phyloP scores from a whole-genome alignment of 2,113 vertebrate species.

The Procavia capensis region DNA sequence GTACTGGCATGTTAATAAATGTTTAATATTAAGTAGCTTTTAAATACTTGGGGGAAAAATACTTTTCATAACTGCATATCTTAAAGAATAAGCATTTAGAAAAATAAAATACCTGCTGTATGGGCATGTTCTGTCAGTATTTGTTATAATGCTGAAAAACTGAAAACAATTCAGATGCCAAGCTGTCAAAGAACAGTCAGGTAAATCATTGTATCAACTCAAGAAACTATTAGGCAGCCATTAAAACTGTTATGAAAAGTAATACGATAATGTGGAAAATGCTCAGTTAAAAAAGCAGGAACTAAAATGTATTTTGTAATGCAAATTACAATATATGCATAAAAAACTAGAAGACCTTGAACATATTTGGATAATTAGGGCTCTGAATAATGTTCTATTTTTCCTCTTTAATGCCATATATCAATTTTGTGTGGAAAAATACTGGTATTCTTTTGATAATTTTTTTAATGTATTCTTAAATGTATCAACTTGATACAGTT shows the following conservation, averaged over 20 bases:
- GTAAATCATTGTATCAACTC: neutral
- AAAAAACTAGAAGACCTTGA: neutral
- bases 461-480: neutral
- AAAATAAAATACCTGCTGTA: neutral
- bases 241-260: slow-evolving; percentile 16
- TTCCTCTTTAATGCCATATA: neutral
- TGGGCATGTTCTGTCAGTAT: slow-evolving; percentile 20
- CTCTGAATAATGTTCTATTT: neutral
- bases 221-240: neutral
- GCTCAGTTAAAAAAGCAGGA: neutral
- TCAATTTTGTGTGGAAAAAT: neutral
- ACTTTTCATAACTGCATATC: neutral
- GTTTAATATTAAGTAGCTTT: neutral
- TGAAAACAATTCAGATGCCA: neutral
- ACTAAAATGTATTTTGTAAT: slow-evolving; percentile 9
- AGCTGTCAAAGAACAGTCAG: neutral
- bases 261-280: neutral
- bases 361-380: neutral
- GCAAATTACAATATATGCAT: neutral
- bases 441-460: neutral
- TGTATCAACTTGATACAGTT: neutral
- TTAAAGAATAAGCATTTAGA: neutral
- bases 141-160: slow-evolving; percentile 14
- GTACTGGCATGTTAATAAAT: slow-evolving; percentile 6
- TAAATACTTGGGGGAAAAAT: slow-evolving; percentile 32